Percentiles rank a stretch among this genome's conserved stretches.
phyloP scores from a whole-genome alignment of 2,888 invertebrate species.

The Linhomoeus sp. region DNA sequence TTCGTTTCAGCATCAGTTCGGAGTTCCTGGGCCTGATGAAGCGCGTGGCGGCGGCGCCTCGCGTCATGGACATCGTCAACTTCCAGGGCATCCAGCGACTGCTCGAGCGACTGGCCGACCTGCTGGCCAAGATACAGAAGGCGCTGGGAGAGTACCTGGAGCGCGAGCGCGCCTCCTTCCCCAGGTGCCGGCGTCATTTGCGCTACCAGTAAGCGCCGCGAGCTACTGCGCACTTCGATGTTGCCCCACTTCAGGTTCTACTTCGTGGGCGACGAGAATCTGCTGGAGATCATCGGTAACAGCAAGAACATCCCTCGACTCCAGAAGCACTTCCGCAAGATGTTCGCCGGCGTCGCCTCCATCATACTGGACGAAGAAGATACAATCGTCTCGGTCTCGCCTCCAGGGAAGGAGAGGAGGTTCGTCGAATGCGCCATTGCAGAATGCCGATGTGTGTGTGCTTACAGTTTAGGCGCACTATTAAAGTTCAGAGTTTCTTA shows the following conservation, averaged over 20 bases:
- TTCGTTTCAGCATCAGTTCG: constrained; percentile 44
- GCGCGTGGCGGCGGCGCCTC: constrained; percentile 80
- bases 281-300: constrained; percentile 96
- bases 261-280: constrained; percentile 97
- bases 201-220: not conserved
- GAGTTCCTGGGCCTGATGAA: constrained; percentile 98
- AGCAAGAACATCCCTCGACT: constrained; percentile 90
- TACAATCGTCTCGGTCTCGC: constrained; percentile 76
- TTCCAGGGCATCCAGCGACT: constrained; percentile 76
- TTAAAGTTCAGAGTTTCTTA: no score
- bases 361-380: constrained; percentile 54
- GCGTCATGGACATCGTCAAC: constrained; percentile 95
- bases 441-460: constrained; percentile 99
- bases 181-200: constrained; percentile 33
- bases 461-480: no score
- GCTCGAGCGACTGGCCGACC: constrained; percentile 81
- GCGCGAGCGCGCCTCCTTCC: constrained; percentile 88
- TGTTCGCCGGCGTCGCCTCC: constrained; percentile 96
- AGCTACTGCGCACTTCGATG: not conserved
- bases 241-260: constrained; percentile 51
- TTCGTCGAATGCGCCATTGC: constrained; percentile 45
- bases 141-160: constrained; percentile 98
- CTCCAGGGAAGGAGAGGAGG: constrained; percentile 89
- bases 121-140: constrained; percentile 95
- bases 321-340: constrained; percentile 99